Evolutionary conservation across 2,888 invertebrate genomes (phyloP).

Genomic region (Tridacna crocea): DNA sequence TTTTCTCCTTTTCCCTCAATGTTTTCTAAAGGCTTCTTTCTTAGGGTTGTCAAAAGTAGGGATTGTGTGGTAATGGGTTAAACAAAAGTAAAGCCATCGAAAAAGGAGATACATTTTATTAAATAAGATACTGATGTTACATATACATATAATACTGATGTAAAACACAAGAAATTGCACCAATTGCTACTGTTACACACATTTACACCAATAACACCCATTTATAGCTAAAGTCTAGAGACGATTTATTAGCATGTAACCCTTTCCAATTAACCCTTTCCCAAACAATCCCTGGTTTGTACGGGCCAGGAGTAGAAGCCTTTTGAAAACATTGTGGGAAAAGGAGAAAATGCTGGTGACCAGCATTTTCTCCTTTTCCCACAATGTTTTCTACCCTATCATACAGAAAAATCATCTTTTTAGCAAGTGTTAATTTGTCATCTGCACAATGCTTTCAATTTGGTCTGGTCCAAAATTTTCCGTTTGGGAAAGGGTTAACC

Average conservation of each 20-base stretch:
- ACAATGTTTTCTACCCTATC: neutral
- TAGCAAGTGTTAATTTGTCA: too few relatives aligned
- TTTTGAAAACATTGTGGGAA: neutral
- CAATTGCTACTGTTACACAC: neutral
- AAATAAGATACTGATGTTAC: slow-evolving; percentile 1
- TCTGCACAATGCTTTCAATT: too few relatives aligned
- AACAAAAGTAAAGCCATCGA: too few relatives aligned
- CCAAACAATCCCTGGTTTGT: neutral
- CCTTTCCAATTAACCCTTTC: neutral
- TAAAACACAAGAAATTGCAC: neutral
- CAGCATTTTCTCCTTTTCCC: neutral
- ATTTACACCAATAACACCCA: neutral
- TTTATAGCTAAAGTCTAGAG: neutral
- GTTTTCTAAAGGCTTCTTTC: too few relatives aligned
- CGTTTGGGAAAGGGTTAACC: neutral
- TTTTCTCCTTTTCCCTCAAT: too few relatives aligned
- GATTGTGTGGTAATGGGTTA: too few relatives aligned
- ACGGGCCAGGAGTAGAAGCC: neutral
- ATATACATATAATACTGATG: neutral
- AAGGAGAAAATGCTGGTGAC: neutral
- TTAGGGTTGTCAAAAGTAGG: too few relatives aligned
- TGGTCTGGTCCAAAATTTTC: neutral
- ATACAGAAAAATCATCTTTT: neutral
- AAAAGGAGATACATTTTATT: slow-evolving; percentile 2
- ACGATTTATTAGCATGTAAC: neutral